Evolutionary conservation across 2,888 invertebrate genomes (phyloP), one percentile per base, ranked within the genome.

Genomic region (Mimumesa dahlbomi): DNA sequence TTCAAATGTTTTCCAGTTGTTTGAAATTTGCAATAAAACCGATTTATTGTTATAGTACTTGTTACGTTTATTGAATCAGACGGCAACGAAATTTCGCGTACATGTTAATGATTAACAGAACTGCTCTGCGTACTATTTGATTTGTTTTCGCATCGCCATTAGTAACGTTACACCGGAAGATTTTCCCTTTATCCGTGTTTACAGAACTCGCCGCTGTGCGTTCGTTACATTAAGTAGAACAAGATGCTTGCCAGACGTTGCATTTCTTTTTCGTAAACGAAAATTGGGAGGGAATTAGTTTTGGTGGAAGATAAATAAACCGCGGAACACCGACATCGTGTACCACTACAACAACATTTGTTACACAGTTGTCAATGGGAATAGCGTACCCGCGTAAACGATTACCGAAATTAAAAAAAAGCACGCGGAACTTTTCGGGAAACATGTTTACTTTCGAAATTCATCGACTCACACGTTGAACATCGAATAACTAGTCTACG

Each of bases 161-260:
- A 64, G 71, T 69, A 64, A 72, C 49, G 54, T 63, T 59, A 69
- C 63, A 58, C 63, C 53, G 49, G 53, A 46, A 50, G 53, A 69
- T 58, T 71, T 18, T 54, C 58, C 63, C 68, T 68, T 71, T 68
- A 71, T 71, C 71, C 68, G 58, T 63, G 63, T 69, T 71, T 71
- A 71, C 68, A 62, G 49, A 34, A 50, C 56, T 50, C 52, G 49
- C 38, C 46, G 31, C 43, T 38, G 21, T 22, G 36, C 18, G 49
- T 59, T 66, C 54, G 64, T 49, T n/a, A n/a, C n/a, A n/a, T n/a
- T n/a, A n/a, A n/a, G n/a, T n/a, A n/a, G 57, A 68, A 68, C 46
- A 62, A 43, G 70, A 71, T 40, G 57, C 57, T 71, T 72, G 54
- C 63, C 71, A 69, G 69, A 58, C 56, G 69, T 59, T 36, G 40